Evolutionary conservation across 2,113 vertebrate genomes (phyloP).

Genomic region (Hippocampus mohnikei): DNA sequence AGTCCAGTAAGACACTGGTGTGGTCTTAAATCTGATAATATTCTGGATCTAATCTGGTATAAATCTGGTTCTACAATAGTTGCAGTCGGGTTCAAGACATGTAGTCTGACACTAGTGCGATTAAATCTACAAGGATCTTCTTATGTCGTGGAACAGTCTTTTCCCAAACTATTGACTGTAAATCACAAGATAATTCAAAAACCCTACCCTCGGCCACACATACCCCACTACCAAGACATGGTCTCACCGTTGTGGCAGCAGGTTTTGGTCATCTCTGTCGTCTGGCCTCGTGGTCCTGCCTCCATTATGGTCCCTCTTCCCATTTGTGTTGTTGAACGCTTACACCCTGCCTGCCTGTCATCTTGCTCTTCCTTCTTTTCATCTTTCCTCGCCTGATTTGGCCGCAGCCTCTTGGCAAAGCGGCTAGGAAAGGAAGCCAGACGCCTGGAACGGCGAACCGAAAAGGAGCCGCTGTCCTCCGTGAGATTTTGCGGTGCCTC

Average conservation of each 20-base stretch:
- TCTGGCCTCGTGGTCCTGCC: conserved; percentile 9
- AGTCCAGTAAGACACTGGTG: too few relatives aligned
- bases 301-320: conserved; percentile 36
- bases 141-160: not conserved
- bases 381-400: conserved; percentile 18
- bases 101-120: too few relatives aligned
- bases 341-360: conserved; percentile 39
- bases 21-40: too few relatives aligned
- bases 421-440: conserved; percentile 81
- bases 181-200: not conserved
- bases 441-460: conserved; percentile 87
- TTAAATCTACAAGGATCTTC: not conserved
- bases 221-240: not conserved
- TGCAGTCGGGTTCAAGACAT: too few relatives aligned
- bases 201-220: not conserved
- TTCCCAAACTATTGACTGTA: not conserved
- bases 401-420: conserved; percentile 71
- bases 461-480: conserved; percentile 58
- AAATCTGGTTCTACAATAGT: too few relatives aligned
- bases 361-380: conserved; percentile 33
- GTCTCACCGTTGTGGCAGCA: conserved; percentile 66
- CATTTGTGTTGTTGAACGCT: conserved; percentile 43
- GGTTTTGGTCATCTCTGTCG: conserved; percentile 22
- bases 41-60: too few relatives aligned
- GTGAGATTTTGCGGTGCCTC: conserved; percentile 62